Conservation (phyloP, 2,888 invertebrate genomes). For the Mylabris sibirica region DNA sequence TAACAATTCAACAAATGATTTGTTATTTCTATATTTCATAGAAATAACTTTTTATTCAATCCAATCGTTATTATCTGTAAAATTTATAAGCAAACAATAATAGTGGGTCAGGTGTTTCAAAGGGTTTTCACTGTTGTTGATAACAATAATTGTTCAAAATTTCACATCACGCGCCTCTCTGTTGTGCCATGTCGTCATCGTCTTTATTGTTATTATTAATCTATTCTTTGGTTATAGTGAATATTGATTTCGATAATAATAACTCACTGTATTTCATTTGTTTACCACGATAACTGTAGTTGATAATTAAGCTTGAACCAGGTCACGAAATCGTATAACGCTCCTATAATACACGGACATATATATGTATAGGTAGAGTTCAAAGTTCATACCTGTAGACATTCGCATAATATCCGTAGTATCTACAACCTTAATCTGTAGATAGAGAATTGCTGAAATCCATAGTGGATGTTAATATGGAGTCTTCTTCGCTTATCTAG, state of each 20-base stretch:
- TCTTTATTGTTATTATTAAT: constrained; percentile 21
- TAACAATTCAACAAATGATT: background rate
- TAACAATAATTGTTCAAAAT: constrained; percentile 33
- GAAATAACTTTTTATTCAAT: background rate
- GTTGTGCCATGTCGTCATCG: constrained; percentile 19
- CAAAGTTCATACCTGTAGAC: background rate
- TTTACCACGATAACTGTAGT: constrained; percentile 27
- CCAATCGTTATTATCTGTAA: background rate
- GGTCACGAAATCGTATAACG: constrained; percentile 23
- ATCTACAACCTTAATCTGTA: background rate
- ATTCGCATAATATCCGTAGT: background rate
- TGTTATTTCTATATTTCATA: background rate
- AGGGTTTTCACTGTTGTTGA: constrained; percentile 11
- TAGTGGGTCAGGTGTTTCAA: constrained; percentile 22
- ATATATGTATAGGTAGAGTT: background rate
- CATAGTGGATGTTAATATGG: background rate
- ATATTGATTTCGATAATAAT: constrained; percentile 37
- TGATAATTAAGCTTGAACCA: constrained; percentile 29
- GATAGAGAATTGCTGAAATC: background rate
- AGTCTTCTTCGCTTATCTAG: background rate
- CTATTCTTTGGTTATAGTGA: constrained; percentile 21
- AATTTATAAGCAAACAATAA: constrained; percentile 18
- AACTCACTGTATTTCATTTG: constrained; percentile 27
- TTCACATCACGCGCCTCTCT: constrained; percentile 34
- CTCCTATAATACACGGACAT: constrained; percentile 9